Evolutionary conservation across 2,113 vertebrate species (phyloP).

Genomic region (Eonycteris spelaea): DNA sequence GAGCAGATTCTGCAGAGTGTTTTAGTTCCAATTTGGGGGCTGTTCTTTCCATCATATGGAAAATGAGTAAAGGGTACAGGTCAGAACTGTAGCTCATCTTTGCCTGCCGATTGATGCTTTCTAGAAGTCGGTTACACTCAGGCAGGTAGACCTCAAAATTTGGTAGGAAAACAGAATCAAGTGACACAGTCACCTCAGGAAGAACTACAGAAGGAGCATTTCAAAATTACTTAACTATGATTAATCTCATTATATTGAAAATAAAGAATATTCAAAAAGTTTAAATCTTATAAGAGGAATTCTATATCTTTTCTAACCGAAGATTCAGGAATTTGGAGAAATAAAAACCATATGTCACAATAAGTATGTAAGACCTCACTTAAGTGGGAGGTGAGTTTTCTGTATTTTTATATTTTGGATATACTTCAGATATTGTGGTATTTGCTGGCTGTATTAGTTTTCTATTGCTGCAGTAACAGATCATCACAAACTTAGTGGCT

Average conservation of each 20-base stretch:
- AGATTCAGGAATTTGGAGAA: not conserved
- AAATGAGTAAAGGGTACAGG: not conserved
- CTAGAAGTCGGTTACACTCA: not conserved
- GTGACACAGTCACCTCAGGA: not conserved
- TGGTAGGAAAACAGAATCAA: not conserved
- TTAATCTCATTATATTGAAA: not conserved
- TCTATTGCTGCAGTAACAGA: not conserved
- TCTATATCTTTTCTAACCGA: not conserved
- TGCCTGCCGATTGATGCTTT: not conserved
- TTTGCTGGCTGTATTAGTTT: not conserved
- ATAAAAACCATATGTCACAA: not conserved
- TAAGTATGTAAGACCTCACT: not conserved
- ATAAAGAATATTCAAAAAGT: not conserved
- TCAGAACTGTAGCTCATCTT: not conserved
- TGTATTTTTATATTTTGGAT: not conserved
- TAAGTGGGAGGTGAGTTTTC: not conserved
- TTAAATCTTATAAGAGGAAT: not conserved
- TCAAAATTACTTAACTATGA: not conserved
- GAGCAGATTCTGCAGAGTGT: not conserved
- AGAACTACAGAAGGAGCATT: not conserved
- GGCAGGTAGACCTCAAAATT: not conserved
- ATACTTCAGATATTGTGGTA: not conserved
- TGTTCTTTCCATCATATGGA: not conserved
- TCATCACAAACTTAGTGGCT: not conserved
- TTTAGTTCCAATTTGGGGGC: not conserved